Evolutionary conservation across 1,140 invertebrate species (phyloP), one percentile per base, ranked within the genome.

Genomic region (Drosophila albomicans): DNA sequence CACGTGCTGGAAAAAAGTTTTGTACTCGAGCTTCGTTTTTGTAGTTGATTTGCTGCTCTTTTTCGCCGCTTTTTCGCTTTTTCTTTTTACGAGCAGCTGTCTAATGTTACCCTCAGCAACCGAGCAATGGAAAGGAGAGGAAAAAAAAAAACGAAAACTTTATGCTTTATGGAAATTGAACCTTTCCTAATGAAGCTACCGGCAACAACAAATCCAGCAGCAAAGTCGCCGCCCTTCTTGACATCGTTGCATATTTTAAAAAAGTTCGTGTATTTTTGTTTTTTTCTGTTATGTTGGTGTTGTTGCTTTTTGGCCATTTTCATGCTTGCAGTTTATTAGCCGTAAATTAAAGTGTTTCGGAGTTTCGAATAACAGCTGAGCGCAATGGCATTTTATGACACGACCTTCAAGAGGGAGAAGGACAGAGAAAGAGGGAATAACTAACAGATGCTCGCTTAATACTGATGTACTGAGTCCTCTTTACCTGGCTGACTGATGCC

Each of bases 141-240:
- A 58, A 69, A 77, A 62, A 38, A 38, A 63, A 69, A 32, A 11
- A 48, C 20, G 20, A 25, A 75, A 81, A 72, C 73, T 66, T 82
- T 78, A 79, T 81, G 84, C 70, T 75, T 88, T 89, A 89, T 88
- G 85, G 78, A 84, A 87, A 88, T 89, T 88, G 82, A 84, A 87
- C 84, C 78, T 87, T 59, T 78, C 54, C 82, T 87, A 87, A 87
- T 87, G 84, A 87, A 88, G 79, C 73, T 63, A 68, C 62, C 32
- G 30, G 25, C 38, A 78, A 38, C 52, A 69, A 20, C 63, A 64
- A 46, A 66, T 35, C 46, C 25, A 30, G 48, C 30, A 63, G 38
- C 11, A 32, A 52, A 52, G 52, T 56, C 59, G 43, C 35, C 45
- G 62, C 52, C 62, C 43, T 66, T 54, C 11, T 68, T 65, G 57